Percentiles rank a stretch among this genome's conserved stretches.
phyloP scores from a whole-genome alignment of 2,113 vertebrate species.

The Tautogolabrus adspersus region DNA sequence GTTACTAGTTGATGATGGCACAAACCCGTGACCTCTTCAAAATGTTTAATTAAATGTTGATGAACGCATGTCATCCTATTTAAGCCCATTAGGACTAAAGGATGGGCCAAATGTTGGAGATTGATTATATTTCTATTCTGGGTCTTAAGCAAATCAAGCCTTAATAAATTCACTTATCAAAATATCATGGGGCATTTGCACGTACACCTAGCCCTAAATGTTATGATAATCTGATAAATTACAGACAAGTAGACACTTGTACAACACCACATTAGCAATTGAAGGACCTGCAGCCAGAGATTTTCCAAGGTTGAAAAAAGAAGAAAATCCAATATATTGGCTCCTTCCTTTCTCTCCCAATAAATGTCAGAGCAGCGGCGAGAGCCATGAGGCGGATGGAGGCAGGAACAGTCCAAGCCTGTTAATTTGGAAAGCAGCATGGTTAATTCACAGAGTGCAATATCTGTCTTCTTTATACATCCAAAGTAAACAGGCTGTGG shows the following conservation, averaged over 20 bases:
- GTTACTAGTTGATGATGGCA: too few relatives aligned
- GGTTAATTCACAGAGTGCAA: constrained; percentile 58
- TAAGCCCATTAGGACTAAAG: not conserved
- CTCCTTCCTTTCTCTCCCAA: constrained; percentile 54
- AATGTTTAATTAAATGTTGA: not conserved
- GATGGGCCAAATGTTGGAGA: not conserved
- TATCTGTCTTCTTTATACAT: constrained; percentile 62
- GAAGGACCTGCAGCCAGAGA: constrained; percentile 38
- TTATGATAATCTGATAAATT: constrained; percentile 3
- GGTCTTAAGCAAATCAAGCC: not conserved
- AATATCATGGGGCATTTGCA: not conserved
- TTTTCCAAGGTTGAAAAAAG: constrained; percentile 57
- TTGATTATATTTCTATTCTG: not conserved
- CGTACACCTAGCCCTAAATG: not conserved
- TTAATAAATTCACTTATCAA: not conserved
- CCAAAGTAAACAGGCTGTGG: constrained; percentile 69
- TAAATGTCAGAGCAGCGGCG: constrained; percentile 58
- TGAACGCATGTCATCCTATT: not conserved
- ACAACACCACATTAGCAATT: constrained; percentile 8
- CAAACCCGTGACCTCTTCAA: not conserved
- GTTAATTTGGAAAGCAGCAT: constrained; percentile 56
- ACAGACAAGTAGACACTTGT: constrained; percentile 37
- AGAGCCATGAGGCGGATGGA: constrained; percentile 20
- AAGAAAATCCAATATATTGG: constrained; percentile 53
- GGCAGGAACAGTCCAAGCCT: constrained; percentile 60